phyloP scores from a whole-genome alignment of 2,888 invertebrate genomes.

The Macaria liturata region DNA sequence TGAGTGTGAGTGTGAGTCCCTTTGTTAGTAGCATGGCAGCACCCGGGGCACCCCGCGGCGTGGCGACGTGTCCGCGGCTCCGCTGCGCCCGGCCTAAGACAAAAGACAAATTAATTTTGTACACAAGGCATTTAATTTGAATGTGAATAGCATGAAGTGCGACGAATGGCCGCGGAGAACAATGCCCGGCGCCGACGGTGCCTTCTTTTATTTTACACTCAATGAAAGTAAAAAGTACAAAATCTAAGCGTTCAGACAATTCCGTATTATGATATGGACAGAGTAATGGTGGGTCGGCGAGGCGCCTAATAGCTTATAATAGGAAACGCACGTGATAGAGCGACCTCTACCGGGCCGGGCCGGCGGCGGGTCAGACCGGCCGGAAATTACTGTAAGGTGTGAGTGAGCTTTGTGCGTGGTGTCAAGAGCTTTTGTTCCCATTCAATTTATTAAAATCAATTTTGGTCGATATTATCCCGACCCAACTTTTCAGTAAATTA shows the following conservation, averaged over 20 bases:
- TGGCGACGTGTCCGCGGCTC: slow-evolving; percentile 67
- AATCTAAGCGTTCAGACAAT: slow-evolving; percentile 79
- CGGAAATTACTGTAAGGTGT: slow-evolving; percentile 24
- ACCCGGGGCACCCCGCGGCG: slow-evolving; percentile 61
- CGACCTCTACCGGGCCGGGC: slow-evolving; percentile 43
- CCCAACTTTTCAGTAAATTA: too few relatives aligned
- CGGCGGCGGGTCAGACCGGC: too few relatives aligned
- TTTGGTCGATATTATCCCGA: too few relatives aligned
- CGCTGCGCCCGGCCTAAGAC: slow-evolving; percentile 66
- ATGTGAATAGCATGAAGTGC: slow-evolving; percentile 83
- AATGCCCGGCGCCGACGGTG: slow-evolving; percentile 79
- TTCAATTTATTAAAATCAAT: too few relatives aligned
- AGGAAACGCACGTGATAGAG: slow-evolving; percentile 77
- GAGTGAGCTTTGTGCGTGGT: slow-evolving; percentile 1
- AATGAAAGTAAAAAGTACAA: slow-evolving; percentile 77
- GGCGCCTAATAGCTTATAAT: slow-evolving; percentile 80
- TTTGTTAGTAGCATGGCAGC: slow-evolving; percentile 17
- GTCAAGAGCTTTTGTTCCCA: not conserved
- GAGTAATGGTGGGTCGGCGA: slow-evolving; percentile 76
- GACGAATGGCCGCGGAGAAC: slow-evolving; percentile 81
- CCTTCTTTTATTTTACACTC: slow-evolving; percentile 76
- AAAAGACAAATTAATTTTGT: slow-evolving; percentile 84
- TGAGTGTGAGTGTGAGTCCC: not conserved
- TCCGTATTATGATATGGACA: slow-evolving; percentile 82
- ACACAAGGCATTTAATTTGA: slow-evolving; percentile 83